Conservation (phyloP, 1,140 invertebrate species). For the Caenorhabditis briggsae region DNA sequence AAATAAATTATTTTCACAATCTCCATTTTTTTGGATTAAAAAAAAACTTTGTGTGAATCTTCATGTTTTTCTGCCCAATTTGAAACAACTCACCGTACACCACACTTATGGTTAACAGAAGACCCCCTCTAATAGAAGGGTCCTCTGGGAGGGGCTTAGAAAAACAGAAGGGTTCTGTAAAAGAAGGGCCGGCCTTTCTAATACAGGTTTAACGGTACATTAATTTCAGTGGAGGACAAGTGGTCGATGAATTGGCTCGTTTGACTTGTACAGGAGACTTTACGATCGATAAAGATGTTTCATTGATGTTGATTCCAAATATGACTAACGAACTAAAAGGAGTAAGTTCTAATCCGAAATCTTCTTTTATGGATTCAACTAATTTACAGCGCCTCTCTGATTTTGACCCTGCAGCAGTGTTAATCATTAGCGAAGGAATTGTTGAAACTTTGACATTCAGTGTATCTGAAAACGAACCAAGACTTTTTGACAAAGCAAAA, state of each 20-base stretch:
- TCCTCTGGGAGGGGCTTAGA: too few species aligned
- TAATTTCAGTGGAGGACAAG: background rate
- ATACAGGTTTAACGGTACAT: too few species aligned
- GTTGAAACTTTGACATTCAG: constrained; percentile 72
- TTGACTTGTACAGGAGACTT: constrained; percentile 29
- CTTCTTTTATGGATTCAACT: background rate
- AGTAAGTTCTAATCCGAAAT: background rate
- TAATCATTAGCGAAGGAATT: constrained; percentile 62
- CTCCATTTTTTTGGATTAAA: too few species aligned
- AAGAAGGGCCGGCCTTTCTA: too few species aligned
- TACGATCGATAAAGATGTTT: constrained; percentile 7
- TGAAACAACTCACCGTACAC: too few species aligned
- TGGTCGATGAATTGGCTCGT: constrained; percentile 29
- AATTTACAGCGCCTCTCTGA: constrained; percentile 9
- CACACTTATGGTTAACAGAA: too few species aligned
- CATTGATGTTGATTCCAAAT: constrained; percentile 19
- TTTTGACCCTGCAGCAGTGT: constrained; percentile 1
- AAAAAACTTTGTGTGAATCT: too few species aligned
- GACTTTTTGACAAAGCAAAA: constrained; percentile 70
- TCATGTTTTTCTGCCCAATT: too few species aligned
- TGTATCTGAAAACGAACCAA: constrained; percentile 70
- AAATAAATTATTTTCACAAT: too few species aligned
- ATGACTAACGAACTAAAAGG: constrained; percentile 14
- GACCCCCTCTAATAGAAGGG: too few species aligned
- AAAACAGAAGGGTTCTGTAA: too few species aligned